Conservation (phyloP, 1,140 invertebrate genomes). For the Procambarus virginalis region DNA sequence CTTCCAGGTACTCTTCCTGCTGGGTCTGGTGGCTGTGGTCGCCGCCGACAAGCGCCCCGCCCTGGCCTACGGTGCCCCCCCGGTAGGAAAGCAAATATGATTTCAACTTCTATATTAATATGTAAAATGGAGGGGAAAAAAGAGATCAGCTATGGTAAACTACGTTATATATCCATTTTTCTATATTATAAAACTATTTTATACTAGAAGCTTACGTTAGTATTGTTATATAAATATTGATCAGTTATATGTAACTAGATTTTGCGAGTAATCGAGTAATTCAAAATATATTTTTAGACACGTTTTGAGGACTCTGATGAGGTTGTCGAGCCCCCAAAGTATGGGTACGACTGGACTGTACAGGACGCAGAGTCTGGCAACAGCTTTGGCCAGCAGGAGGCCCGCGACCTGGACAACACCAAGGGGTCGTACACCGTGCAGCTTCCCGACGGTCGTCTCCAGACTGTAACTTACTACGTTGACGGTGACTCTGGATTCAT, state of each 20-base stretch:
- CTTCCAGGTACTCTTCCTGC: background rate
- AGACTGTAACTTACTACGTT: slow-evolving; percentile 80
- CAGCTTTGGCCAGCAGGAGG: slow-evolving; percentile 87
- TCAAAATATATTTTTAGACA: background rate
- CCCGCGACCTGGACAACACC: slow-evolving; percentile 84
- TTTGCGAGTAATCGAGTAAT: too few relatives aligned
- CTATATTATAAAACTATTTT: too few relatives aligned
- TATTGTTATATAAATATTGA: too few relatives aligned
- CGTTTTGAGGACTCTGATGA: background rate
- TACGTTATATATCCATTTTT: too few relatives aligned
- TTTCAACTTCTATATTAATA: too few relatives aligned
- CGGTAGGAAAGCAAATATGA: background rate
- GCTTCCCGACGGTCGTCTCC: slow-evolving; percentile 82
- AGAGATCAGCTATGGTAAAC: too few relatives aligned
- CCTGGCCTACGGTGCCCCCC: background rate
- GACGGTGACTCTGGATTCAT: slow-evolving; percentile 76
- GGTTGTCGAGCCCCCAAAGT: slow-evolving; percentile 77
- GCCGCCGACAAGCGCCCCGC: background rate
- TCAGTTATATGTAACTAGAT: too few relatives aligned
- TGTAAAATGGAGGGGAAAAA: too few relatives aligned
- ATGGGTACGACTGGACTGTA: slow-evolving; percentile 89
- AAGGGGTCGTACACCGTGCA: slow-evolving; percentile 89
- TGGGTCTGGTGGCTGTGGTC: slow-evolving; percentile 1
- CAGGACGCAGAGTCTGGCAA: slow-evolving; percentile 84
- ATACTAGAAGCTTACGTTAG: too few relatives aligned